A percentile compares a stretch with the other conserved stretches of the same genome.
These are phyloP conservation scores for Poecilia latipinna DNA, from an alignment of 2,113 vertebrate genomes.

Conservation along the genomic window DNA sequence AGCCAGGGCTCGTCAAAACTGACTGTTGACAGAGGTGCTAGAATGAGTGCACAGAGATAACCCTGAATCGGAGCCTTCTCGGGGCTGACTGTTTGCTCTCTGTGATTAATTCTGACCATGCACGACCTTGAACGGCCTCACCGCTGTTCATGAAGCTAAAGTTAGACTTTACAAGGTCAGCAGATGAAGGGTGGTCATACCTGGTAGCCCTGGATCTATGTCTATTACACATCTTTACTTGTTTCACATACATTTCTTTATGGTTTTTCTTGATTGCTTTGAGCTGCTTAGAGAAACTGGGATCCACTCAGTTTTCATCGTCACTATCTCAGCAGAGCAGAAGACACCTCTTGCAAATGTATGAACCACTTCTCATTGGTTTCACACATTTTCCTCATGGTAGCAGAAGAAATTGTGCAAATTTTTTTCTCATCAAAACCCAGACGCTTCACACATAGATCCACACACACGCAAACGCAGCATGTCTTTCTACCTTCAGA, in stretches of 20 bases:
- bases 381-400: too few species aligned
- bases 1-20: constrained; percentile 60
- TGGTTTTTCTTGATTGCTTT: too few species aligned
- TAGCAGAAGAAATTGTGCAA: background rate
- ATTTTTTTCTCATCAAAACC: background rate
- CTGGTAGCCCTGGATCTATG: constrained; percentile 1
- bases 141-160: constrained; percentile 46
- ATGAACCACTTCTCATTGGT: too few species aligned
- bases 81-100: constrained; percentile 63
- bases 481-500: too few species aligned
- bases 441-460: background rate
- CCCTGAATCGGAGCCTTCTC: constrained; percentile 35
- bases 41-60: constrained; percentile 67
- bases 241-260: background rate
- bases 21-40: constrained; percentile 64
- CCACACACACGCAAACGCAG: too few species aligned
- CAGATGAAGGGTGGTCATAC: background rate
- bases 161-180: constrained; percentile 38
- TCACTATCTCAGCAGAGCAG: too few species aligned
- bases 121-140: constrained; percentile 38
- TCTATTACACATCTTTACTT: constrained; percentile 7
- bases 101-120: constrained; percentile 62
- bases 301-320: too few species aligned
- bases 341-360: too few species aligned
- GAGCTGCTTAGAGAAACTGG: too few species aligned